phyloP scores from a whole-genome alignment of 2,888 invertebrate genomes.

The Dryadula phaetusa region DNA sequence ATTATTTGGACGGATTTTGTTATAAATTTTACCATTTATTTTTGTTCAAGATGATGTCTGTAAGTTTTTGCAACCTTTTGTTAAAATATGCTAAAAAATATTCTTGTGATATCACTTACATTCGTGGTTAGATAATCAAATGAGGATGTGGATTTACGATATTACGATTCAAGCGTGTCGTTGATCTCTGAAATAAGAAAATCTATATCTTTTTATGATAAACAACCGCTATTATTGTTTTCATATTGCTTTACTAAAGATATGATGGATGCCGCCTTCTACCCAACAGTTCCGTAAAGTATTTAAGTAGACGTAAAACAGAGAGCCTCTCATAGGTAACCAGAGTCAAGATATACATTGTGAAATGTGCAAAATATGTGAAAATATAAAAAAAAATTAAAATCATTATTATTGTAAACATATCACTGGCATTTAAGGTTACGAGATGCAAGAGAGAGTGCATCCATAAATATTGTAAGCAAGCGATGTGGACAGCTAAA shows the following conservation, averaged over 20 bases:
- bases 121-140: conserved; percentile 13
- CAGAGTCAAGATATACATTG: too few species aligned
- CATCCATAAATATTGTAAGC: conserved; percentile 51
- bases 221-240: neutral
- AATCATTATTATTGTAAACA: neutral
- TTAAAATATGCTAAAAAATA: neutral
- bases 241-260: neutral
- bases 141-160: conserved; percentile 15
- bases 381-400: neutral
- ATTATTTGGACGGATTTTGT: neutral
- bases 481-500: conserved; percentile 28
- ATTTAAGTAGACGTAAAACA: too few species aligned
- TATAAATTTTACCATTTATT: neutral
- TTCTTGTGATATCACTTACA: conserved; percentile 18
- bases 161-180: conserved; percentile 15
- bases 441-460: conserved; percentile 5
- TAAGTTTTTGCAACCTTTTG: neutral
- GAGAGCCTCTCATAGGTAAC: too few species aligned
- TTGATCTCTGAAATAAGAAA: conserved; percentile 5
- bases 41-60: neutral
- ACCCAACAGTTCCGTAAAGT: too few species aligned
- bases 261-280: too few species aligned
- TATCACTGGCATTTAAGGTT: neutral
- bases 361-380: too few species aligned
- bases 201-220: neutral